Evolutionary conservation across 2,888 invertebrate species (phyloP).

Genomic region (Notodonta ziczac): DNA sequence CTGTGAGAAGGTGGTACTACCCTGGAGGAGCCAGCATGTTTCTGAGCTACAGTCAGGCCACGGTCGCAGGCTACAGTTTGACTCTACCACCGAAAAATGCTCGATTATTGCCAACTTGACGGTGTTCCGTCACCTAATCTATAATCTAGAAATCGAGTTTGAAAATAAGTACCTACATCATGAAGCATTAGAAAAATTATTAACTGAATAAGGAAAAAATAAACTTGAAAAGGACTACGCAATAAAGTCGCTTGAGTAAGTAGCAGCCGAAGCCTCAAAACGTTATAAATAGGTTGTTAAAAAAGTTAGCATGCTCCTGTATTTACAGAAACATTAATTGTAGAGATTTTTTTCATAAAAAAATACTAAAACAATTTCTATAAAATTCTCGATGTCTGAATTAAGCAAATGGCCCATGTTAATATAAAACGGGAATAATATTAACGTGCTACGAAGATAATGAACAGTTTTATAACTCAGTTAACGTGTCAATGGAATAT

Average conservation of each 20-base stretch:
- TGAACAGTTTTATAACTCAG: conserved; percentile 4
- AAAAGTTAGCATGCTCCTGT: background rate
- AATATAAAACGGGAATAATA: background rate
- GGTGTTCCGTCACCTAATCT: too few relatives aligned
- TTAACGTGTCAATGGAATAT: background rate
- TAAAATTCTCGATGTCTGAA: background rate
- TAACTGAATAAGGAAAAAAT: background rate
- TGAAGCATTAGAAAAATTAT: background rate
- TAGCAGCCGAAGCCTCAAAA: background rate
- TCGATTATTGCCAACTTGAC: too few relatives aligned
- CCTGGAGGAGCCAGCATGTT: too few relatives aligned
- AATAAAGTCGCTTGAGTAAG: background rate
- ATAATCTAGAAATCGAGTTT: too few relatives aligned
- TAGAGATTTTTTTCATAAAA: conserved; percentile 3
- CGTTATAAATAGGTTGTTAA: background rate
- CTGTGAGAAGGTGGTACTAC: too few relatives aligned
- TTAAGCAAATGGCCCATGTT: background rate
- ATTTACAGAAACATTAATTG: background rate
- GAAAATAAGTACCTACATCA: too few relatives aligned
- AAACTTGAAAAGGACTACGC: background rate
- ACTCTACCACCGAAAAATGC: too few relatives aligned
- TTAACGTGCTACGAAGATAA: background rate
- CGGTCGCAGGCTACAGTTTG: too few relatives aligned
- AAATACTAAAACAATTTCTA: background rate
- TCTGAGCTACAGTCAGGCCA: too few relatives aligned